Base-by-base conservation (phyloP, 2,888 invertebrate species). In the Epinotia bilunana region DNA sequence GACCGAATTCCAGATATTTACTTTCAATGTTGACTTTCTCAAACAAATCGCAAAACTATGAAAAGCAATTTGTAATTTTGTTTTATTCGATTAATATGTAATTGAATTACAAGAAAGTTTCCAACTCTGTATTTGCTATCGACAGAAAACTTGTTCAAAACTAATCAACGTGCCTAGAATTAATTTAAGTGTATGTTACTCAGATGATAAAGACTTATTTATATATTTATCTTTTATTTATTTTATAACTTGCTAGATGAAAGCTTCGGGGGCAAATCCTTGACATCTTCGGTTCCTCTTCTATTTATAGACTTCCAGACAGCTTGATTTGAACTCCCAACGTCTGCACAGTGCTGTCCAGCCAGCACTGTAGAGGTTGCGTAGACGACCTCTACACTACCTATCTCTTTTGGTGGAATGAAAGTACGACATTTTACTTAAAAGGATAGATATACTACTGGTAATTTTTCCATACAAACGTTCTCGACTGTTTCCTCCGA, bases 61-160 rank as follows among this genome's bases (percentile, higher is more conserved):
- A 67, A 65, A 67, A 67, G 67, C 67, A 57, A 67, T 67, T 57
- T 57, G 20, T 67, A 20, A 57, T 67, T 57, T 39, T 53, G 16
- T 67, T 43, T 58, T n/a, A 18, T 18, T 16, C 20, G 20, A 58
- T 57, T 28, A 68, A n/a, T 68, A 43, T 58, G 57, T 67, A 18
- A 62, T 55, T 62, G 61, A 61, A 73, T 73, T 58, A 43, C 46
- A 28, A 53, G 16, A 62, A 69, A 73, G 57, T 73, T 68, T 62
- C 11, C 16, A 73, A 73, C 62, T 68, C 28, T 33, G 53, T 33
- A n/a, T 1, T 20, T 73, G 67, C 20, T 28, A 68, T 23, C 28
- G 67, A 58, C 58, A 63, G 18, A 20, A 13, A 55, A 62, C 6
- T 16, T 20, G 18, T 12, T 13, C 16, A 57, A 60, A 57, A 58